Evolutionary conservation across 2,797 vertebrate species (phyloP).

Genomic region (Heteromormyrus szaboi): DNA sequence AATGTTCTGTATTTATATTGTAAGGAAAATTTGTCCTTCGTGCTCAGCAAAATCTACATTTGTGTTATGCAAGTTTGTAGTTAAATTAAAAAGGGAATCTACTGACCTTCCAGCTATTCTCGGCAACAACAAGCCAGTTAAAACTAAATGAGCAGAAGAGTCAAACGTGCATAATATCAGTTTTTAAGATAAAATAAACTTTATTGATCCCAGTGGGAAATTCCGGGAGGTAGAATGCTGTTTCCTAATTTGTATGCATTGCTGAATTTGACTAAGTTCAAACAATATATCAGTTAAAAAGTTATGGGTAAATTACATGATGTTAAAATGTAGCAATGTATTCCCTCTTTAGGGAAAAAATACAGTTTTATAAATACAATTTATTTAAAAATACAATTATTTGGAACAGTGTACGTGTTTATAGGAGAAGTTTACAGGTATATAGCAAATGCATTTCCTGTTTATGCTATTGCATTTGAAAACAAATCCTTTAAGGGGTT

Average conservation of each 20-base stretch:
- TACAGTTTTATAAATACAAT: background rate
- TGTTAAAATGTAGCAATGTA: background rate
- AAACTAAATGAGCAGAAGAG: background rate
- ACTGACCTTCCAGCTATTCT: background rate
- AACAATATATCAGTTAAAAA: background rate
- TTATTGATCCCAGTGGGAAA: background rate
- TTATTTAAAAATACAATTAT: background rate
- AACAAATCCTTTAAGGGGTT: background rate
- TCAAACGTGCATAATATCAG: background rate
- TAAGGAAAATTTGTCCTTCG: background rate
- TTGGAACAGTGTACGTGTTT: background rate
- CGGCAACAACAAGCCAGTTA: background rate
- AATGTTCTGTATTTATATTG: background rate
- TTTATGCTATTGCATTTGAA: background rate
- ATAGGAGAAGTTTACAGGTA: background rate
- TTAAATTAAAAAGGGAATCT: background rate
- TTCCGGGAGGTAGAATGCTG: background rate
- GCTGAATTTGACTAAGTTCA: background rate
- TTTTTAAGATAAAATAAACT: background rate
- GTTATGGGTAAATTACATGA: background rate
- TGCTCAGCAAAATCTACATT: background rate
- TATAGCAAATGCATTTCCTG: background rate
- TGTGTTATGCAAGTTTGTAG: background rate
- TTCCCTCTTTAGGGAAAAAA: background rate
- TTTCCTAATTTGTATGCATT: background rate